A percentile compares a stretch with the other conserved stretches of the same genome.
phyloP scores from a whole-genome alignment of 2,797 vertebrate genomes.

The Coluber constrictor region DNA sequence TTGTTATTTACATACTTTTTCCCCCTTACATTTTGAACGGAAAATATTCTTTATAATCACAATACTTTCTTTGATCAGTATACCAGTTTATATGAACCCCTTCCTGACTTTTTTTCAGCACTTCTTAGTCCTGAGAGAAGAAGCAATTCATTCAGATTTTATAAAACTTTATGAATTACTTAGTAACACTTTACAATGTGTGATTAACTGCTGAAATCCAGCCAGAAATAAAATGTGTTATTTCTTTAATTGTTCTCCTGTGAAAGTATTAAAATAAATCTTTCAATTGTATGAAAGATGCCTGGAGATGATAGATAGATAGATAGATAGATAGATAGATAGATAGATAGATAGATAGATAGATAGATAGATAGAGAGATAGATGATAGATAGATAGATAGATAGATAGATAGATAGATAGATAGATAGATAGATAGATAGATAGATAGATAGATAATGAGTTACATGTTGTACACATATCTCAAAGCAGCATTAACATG shows the following conservation, averaged over 20 bases:
- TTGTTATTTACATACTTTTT: neutral
- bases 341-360: neutral
- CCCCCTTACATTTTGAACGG: neutral
- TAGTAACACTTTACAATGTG: neutral
- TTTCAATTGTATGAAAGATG: neutral
- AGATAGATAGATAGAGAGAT: neutral
- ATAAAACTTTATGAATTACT: neutral
- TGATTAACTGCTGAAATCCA: constrained; percentile 15
- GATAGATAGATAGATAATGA: neutral
- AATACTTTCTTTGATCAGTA: neutral
- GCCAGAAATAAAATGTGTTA: neutral
- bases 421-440: neutral
- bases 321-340: neutral
- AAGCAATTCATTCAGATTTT: constrained; percentile 5
- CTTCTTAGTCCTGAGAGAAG: neutral
- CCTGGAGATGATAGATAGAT: neutral
- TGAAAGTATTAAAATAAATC: neutral
- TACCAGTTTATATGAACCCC: neutral
- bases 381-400: neutral
- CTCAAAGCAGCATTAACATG: neutral
- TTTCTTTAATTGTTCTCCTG: neutral
- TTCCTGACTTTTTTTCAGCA: neutral
- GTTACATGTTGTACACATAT: neutral
- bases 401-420: neutral
- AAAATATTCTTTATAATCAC: neutral